These are phyloP conservation scores for Streblospio benedicti DNA, from an alignment of 1,140 invertebrate genomes.

Conservation along the genomic window DNA sequence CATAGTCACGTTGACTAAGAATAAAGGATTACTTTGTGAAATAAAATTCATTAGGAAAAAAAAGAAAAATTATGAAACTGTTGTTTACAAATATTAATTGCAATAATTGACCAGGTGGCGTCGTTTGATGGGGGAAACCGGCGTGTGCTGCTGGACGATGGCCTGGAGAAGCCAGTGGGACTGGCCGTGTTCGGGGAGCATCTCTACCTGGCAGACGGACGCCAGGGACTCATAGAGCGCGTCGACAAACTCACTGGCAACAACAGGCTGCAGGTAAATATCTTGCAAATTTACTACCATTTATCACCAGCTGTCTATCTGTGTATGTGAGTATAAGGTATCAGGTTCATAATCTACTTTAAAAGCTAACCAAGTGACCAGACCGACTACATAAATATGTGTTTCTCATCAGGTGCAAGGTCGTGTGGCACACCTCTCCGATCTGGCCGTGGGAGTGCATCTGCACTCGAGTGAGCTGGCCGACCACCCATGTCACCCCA, in stretches of 20 bases:
- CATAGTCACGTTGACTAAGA: too few relatives aligned
- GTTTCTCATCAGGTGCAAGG: slow-evolving; percentile 24
- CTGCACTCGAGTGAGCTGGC: slow-evolving; percentile 20
- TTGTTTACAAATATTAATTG: too few relatives aligned
- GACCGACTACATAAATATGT: too few relatives aligned
- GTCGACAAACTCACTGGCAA: slow-evolving; percentile 32
- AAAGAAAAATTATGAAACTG: too few relatives aligned
- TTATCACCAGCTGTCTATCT: too few relatives aligned
- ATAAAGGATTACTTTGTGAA: too few relatives aligned
- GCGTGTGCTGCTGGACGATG: slow-evolving; percentile 53
- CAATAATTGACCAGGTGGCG: too few relatives aligned
- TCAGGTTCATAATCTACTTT: too few relatives aligned
- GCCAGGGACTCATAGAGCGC: slow-evolving; percentile 55
- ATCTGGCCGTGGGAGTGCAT: slow-evolving; percentile 51
- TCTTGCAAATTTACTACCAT: too few relatives aligned
- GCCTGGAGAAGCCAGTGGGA: slow-evolving; percentile 88
- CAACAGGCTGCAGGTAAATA: slow-evolving; percentile 27
- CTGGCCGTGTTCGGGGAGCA: slow-evolving; percentile 84
- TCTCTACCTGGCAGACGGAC: slow-evolving; percentile 96
- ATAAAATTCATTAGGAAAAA: too few relatives aligned
- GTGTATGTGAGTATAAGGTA: too few relatives aligned
- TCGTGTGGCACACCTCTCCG: slow-evolving; percentile 55
- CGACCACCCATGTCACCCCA: slow-evolving; percentile 62
- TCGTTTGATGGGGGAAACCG: slow-evolving; percentile 67
- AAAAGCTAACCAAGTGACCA: too few relatives aligned